Evolutionary conservation across 2,797 vertebrate genomes (phyloP), one percentile per base, ranked within the genome.

Genomic region (Argyrosomus regius): DNA sequence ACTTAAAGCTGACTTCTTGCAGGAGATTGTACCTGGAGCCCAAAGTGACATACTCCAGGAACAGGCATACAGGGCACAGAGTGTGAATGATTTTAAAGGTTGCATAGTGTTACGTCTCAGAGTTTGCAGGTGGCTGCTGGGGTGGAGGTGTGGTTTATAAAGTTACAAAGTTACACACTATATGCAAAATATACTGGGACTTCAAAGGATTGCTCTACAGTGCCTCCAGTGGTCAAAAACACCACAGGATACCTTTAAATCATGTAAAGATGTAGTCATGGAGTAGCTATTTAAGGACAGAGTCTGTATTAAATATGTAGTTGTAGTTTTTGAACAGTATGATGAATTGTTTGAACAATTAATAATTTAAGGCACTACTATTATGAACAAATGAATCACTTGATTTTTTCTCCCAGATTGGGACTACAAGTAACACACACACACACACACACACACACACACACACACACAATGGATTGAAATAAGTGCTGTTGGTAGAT

Each of bases 371-470:
- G 22, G 24, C 63, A 72, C 43, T 41, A 45, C 31, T 46, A 64
- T 57, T 53, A 54, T 17, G 41, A 81, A 74, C 31, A 78, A 63
- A 82, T 65, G 3, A 80, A 65, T 78, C 17, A 65, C 63, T 70
- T 43, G 26, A 77, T 65, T 45, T 67, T 60, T 64, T 80, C 12
- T 45, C 54, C 41, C 62, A 50, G 59, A 64, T 3, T 56, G 35
- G n/a, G 35, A 61, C 31, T 26, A 73, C 20, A 35, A 67, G 24
- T 46, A 26, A 75, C 22, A 61, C 26, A 52, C 35, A 22, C 22
- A 22, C 22, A 22, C 22, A 22, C 22, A 22, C 22, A 75, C 22
- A 61, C 26, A 75, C 22, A 61, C 28, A 52, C 35, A 41, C 18
- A 52, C 24, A 60, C 22, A 53, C 10, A 77, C 24, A 82, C 45